Base-by-base conservation (phyloP, 2,113 vertebrate species). In the Nyctibius bracteatus region DNA sequence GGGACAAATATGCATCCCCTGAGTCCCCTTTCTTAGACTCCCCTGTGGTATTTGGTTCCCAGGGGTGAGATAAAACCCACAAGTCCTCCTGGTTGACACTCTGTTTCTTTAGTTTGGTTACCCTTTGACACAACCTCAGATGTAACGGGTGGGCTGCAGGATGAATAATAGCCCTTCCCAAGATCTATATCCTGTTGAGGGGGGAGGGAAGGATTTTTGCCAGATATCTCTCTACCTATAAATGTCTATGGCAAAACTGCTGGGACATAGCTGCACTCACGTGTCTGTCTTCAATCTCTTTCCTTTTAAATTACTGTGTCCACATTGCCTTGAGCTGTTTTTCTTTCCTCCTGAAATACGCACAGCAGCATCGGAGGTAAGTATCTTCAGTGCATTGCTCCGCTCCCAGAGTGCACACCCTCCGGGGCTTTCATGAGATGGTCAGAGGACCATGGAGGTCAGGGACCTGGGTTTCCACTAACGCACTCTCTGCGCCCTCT, bases 251-350 rank as follows among this genome's bases (percentile, higher is more conserved):
- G 73, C 49, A 20, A 71, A 94, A 52, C 52, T 94, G 21, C 68
- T 89, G 59, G 84, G 30, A 74, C 65, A 84, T 33, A 84, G 52
- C 63, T 86, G 68, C 39, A 59, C 68, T 86, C 75, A 72, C 0
- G 1, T 91, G 86, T 63, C 63, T 35, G 20, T 51, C 59, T 96
- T 92, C 83, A 91, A 90, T 86, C 67, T 24, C 21, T 81, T 95
- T 88, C 80, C 51, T 81, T 91, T 94, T 79, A 92, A 94, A 87
- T 91, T 35, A 63, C 65, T 72, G 33, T 91, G 68, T 81, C 86
- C 79, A 52, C 66, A 14, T 68, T 92, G 61, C 84, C 89, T 57
- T 81, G 65, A 94, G 81, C 47, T 89, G 65, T 39, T 84, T 88
- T 83, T 63, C 35, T 91, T 78, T 57, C 24, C 70, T 78, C 44